Conservation (phyloP, 2,797 vertebrate genomes). For the Danio aesculapii region DNA sequence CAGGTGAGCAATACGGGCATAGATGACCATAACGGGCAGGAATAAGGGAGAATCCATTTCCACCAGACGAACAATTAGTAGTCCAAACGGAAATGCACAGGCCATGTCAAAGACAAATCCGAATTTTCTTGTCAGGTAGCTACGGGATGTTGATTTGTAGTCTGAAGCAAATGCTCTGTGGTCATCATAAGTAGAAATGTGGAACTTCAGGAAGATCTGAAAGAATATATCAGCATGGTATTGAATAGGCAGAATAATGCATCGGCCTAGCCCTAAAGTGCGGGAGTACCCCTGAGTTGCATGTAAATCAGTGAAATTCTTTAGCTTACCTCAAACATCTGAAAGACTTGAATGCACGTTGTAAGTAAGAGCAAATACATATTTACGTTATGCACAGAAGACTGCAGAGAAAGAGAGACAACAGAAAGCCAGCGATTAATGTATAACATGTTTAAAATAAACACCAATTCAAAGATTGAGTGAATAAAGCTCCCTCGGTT, state of each 20-base stretch:
- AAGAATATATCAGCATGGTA: neutral
- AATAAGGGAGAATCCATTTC: neutral
- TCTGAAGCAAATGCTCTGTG: conserved; percentile 40
- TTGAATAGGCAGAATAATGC: too few species aligned
- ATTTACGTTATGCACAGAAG: conserved; percentile 30
- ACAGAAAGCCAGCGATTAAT: neutral
- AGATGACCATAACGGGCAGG: conserved; percentile 12
- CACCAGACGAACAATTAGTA: conserved; percentile 20
- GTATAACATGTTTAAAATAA: neutral
- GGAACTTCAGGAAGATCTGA: conserved; percentile 55
- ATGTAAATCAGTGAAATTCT: neutral
- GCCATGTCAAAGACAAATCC: conserved; percentile 51
- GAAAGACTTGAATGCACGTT: conserved; percentile 36
- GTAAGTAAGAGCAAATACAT: conserved; percentile 38
- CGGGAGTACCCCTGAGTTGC: neutral
- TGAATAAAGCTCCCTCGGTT: neutral
- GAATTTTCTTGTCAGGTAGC: conserved; percentile 46
- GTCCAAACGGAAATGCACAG: conserved; percentile 45
- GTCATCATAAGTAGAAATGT: conserved; percentile 44
- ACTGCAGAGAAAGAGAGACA: conserved; percentile 13
- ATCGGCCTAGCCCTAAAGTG: neutral
- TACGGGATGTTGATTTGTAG: conserved; percentile 42
- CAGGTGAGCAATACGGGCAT: conserved; percentile 39
- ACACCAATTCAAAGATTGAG: neutral
- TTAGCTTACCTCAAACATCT: conserved; percentile 48